These are phyloP conservation scores for Drosophila antonietae DNA, from an alignment of 2,888 invertebrate species.

Conservation along the genomic window DNA sequence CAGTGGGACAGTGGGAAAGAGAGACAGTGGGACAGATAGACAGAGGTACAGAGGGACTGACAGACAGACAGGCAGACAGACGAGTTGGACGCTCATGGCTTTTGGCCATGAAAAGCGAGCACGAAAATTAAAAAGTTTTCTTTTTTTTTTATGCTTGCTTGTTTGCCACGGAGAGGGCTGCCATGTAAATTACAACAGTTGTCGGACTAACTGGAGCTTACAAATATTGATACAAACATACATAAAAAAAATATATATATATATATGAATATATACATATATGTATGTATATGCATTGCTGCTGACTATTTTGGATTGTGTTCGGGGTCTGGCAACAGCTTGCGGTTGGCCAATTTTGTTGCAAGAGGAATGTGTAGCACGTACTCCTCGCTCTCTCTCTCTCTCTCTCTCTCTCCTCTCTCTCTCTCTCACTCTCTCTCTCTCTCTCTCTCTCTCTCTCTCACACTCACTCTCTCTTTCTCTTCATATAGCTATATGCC, in stretches of 20 bases:
- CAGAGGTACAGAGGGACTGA: too few relatives aligned
- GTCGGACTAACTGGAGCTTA: constrained; percentile 55
- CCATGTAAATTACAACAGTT: constrained; percentile 72
- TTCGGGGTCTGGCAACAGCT: constrained; percentile 56
- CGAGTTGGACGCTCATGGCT: background rate
- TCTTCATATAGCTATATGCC: background rate
- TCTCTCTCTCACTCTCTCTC: too few relatives aligned
- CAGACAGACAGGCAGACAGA: background rate
- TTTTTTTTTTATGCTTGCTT: constrained; percentile 32
- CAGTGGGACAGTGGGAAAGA: too few relatives aligned
- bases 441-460: background rate
- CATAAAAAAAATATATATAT: background rate
- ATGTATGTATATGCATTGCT: constrained; percentile 37
- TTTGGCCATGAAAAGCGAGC: constrained; percentile 66
- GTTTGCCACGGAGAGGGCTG: constrained; percentile 21
- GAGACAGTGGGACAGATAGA: too few relatives aligned
- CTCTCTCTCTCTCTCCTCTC: background rate
- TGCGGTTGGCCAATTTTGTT: constrained; percentile 47
- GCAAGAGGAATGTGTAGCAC: constrained; percentile 18
- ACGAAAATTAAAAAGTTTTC: constrained; percentile 74
- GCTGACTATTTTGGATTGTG: background rate
- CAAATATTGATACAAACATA: constrained; percentile 68
- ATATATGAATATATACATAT: background rate
- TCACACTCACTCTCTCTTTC: too few relatives aligned
- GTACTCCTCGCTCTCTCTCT: background rate